Percentiles rank a stretch among this genome's conserved stretches.
Conservation (phyloP, 2,797 vertebrate species). For the Macroramphosus scolopax region DNA sequence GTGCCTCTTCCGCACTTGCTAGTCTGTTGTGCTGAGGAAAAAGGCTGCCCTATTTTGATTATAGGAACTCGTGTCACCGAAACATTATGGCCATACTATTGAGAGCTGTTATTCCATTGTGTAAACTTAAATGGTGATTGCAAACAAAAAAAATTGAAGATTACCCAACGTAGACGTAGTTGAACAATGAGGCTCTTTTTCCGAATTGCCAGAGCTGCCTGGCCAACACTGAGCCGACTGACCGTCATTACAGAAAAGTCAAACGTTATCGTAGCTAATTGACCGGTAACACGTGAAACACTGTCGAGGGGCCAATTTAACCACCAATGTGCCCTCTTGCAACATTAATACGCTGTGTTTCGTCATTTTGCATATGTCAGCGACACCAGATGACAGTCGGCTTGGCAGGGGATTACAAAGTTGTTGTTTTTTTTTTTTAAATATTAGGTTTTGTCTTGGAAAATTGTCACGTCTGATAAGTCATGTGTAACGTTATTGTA, state of each 20-base stretch:
- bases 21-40: neutral
- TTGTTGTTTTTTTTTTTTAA: neutral
- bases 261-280: neutral
- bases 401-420: neutral
- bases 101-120: neutral
- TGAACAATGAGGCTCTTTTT: constrained; percentile 63
- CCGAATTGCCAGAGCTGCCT: constrained; percentile 9
- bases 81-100: accelerated
- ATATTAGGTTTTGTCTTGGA: neutral
- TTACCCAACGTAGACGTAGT: constrained; percentile 16
- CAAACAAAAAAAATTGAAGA: constrained; percentile 16
- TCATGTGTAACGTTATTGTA: neutral
- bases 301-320: neutral
- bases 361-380: neutral
- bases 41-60: neutral
- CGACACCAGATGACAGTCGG: neutral
- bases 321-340: neutral
- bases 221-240: constrained; percentile 9
- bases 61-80: accelerated
- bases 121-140: constrained; percentile 18
- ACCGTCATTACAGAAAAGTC: neutral
- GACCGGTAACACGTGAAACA: accelerated
- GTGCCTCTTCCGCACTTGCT: constrained; percentile 62
- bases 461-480: neutral
- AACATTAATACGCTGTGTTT: neutral